These are phyloP conservation scores for Ptychochromis oligacanthus DNA, from an alignment of 2,113 vertebrate genomes.

Conservation along the genomic window DNA sequence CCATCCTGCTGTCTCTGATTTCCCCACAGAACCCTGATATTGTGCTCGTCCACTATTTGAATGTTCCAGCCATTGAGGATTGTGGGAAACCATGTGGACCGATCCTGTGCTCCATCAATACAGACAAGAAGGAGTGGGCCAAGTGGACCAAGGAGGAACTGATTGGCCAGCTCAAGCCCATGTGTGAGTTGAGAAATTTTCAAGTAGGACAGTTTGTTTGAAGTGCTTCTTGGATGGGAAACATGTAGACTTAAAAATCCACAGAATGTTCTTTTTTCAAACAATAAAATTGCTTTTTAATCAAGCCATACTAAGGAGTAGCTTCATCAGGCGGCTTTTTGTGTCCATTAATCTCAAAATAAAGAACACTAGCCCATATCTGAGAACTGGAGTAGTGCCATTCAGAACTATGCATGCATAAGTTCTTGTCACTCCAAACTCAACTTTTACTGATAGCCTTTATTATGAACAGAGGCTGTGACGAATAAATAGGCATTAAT, in stretches of 20 bases:
- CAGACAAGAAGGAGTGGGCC: slow-evolving; percentile 99
- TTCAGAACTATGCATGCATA: neutral
- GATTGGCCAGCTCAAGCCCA: slow-evolving; percentile 97
- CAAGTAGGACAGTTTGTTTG: neutral
- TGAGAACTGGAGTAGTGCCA: slow-evolving; percentile 81
- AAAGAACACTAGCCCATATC: slow-evolving; percentile 85
- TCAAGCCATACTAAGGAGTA: neutral
- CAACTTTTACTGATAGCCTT: slow-evolving; percentile 19
- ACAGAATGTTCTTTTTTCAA: neutral
- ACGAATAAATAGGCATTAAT: slow-evolving; percentile 20
- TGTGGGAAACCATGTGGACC: slow-evolving; percentile 99
- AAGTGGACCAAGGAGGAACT: slow-evolving; percentile 99
- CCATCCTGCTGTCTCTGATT: slow-evolving; percentile 11
- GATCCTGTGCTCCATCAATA: slow-evolving; percentile 98
- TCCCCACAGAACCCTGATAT: slow-evolving; percentile 94
- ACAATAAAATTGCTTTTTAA: neutral
- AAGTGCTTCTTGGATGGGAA: neutral
- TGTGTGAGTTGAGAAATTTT: slow-evolving; percentile 89
- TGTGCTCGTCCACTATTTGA: slow-evolving; percentile 98
- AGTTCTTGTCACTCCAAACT: neutral
- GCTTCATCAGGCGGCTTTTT: neutral
- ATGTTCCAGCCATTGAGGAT: slow-evolving; percentile 98
- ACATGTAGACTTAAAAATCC: neutral
- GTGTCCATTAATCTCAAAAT: slow-evolving; percentile 4
- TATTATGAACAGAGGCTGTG: slow-evolving; percentile 2